Base-by-base conservation (phyloP, 2,888 invertebrate species). In the Zaprionus obscuricornis region DNA sequence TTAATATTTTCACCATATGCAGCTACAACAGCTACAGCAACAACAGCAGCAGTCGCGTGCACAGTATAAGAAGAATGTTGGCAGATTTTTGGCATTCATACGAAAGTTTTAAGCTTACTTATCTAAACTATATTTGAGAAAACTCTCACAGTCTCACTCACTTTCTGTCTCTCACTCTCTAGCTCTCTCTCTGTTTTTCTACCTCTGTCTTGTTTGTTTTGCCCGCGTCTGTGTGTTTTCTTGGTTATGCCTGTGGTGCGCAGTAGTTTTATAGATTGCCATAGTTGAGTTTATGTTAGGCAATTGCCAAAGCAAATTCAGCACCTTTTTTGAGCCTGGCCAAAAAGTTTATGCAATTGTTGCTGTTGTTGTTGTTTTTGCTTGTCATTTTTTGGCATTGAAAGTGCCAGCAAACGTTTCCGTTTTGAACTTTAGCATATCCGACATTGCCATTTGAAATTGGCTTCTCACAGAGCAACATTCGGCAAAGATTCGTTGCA, bases 361-460 rank as follows among this genome's bases (percentile, higher is more conserved):
- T n/a, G 72, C 62, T 51, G 14, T 7, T 13, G 13, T 40, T 31
- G 49, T 16, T 14, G 13, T 37, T 57, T 45, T 58, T 47, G 51
- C 31, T 64, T 24, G 33, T 27, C 29, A n/a, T n/a, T 56, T 54
- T 66, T 60, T 72, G 72, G 69, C 72, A 72, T 75, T 78, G 68
- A 78, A 69, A 65, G 51, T 57, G 77, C 73, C n/a, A 58, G 70
- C 73, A 79, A 76, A 79, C 74, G 77, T 70, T 77, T 77, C 74
- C 70, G 81, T 62, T 75, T 73, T 67, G 64, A 79, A 79, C 76
- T 77, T 73, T 79, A 51, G 54, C 67, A 79, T 79, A 79, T 79
- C 76, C 76, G 76, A 68, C 57, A 65, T 72, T 75, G 72, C 75
- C 74, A 60, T 70, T 74, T 78, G 75, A 78, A 74, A 74, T 74